Evolutionary conservation across 2,113 vertebrate genomes (phyloP).

Genomic region (Stercorarius parasiticus): DNA sequence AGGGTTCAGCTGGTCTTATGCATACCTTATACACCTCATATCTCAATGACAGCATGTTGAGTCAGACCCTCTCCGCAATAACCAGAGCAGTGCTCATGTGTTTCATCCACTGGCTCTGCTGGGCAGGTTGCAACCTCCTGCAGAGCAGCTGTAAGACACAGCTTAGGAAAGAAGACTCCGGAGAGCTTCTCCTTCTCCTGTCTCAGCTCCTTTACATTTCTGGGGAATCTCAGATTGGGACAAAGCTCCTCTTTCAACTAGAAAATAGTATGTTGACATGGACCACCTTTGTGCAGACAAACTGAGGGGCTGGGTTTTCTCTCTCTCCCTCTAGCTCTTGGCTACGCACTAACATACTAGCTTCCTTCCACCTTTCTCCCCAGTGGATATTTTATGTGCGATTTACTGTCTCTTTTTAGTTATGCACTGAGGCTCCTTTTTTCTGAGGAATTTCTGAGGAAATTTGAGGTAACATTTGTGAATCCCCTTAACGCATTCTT

Average conservation of each 20-base stretch:
- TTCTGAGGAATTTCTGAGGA: neutral
- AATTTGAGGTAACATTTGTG: neutral
- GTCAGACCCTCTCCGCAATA: neutral
- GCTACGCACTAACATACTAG: neutral
- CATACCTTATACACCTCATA: neutral
- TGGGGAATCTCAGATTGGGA: neutral
- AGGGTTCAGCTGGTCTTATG: neutral
- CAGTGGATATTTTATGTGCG: neutral
- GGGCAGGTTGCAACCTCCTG: neutral
- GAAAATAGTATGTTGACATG: neutral
- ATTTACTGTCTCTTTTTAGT: slow-evolving; percentile 1
- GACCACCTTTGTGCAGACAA: neutral
- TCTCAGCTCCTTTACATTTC: neutral
- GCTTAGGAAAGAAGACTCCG: neutral
- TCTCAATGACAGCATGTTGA: neutral
- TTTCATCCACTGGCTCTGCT: neutral
- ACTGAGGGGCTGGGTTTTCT: neutral
- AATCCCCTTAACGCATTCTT: neutral
- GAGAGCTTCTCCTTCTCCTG: neutral
- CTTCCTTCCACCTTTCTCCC: neutral
- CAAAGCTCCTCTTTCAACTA: neutral
- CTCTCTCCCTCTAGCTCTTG: neutral
- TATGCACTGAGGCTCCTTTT: neutral
- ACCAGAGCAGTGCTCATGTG: neutral
- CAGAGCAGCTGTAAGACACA: neutral